Evolutionary conservation across 1,140 invertebrate genomes (phyloP).

Genomic region (Drosophila kikkawai): DNA sequence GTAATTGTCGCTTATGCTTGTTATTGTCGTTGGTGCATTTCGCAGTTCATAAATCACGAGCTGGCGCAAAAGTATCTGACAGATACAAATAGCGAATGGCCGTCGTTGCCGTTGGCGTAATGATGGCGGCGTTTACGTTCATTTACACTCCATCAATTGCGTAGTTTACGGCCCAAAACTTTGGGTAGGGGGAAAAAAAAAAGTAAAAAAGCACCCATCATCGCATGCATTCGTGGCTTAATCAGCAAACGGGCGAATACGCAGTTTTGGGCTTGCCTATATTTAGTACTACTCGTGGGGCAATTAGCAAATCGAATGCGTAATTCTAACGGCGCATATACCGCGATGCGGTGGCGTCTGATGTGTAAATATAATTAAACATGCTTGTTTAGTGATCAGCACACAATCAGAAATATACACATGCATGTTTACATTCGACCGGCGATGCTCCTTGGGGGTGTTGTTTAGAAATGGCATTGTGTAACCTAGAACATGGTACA

Average conservation of each 20-base stretch:
- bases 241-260: constrained; percentile 12
- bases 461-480: not conserved
- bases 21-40: constrained; percentile 27
- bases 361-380: constrained; percentile 37
- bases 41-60: constrained; percentile 68
- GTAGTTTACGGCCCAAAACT: constrained; percentile 58
- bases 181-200: not conserved
- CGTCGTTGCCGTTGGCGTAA: constrained; percentile 10
- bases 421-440: constrained; percentile 1
- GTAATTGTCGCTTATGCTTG: constrained; percentile 38
- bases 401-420: constrained; percentile 11
- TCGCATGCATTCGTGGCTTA: constrained; percentile 24
- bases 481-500: not conserved
- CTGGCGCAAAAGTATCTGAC: constrained; percentile 66
- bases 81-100: constrained; percentile 71
- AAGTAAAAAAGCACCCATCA: constrained; percentile 9
- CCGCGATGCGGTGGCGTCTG: not conserved
- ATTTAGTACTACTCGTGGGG: constrained; percentile 24
- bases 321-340: constrained; percentile 32
- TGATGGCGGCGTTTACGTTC: constrained; percentile 35
- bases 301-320: constrained; percentile 38
- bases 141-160: constrained; percentile 46
- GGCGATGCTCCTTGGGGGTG: not conserved
- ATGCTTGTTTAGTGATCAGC: constrained; percentile 28
- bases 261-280: constrained; percentile 35